phyloP scores from a whole-genome alignment of 2,113 vertebrate genomes.

The Lanius ludovicianus region DNA sequence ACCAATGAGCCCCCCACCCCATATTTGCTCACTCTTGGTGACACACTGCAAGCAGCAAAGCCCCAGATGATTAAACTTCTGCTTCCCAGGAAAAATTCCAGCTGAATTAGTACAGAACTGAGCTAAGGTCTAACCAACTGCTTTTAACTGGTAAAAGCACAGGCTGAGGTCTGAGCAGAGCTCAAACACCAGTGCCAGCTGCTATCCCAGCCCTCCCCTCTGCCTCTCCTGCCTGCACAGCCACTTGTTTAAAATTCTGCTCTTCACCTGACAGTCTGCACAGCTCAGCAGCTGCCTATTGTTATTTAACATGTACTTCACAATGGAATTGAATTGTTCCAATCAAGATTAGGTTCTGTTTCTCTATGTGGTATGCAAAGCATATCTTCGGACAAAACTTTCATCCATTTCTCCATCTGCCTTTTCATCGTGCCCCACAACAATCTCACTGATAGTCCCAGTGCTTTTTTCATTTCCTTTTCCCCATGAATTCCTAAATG shows the following conservation, averaged over 20 bases:
- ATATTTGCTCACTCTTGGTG: accelerated
- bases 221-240: neutral
- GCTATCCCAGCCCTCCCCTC: neutral
- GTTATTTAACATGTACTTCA: conserved; percentile 32
- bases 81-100: neutral
- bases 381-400: conserved; percentile 14
- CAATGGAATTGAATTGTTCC: conserved; percentile 21
- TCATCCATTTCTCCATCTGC: neutral
- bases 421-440: neutral
- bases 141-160: neutral
- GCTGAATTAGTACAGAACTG: neutral
- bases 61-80: neutral
- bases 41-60: neutral
- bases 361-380: conserved; percentile 2
- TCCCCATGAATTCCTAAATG: neutral
- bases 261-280: conserved; percentile 53
- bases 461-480: neutral
- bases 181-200: accelerated
- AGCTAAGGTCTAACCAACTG: neutral
- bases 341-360: neutral
- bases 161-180: neutral
- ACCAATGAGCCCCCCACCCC: neutral
- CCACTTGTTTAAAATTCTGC: conserved; percentile 35
- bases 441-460: neutral
- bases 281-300: conserved; percentile 6